Conservation (phyloP, 1,140 invertebrate genomes). For the Colletes latitarsis region DNA sequence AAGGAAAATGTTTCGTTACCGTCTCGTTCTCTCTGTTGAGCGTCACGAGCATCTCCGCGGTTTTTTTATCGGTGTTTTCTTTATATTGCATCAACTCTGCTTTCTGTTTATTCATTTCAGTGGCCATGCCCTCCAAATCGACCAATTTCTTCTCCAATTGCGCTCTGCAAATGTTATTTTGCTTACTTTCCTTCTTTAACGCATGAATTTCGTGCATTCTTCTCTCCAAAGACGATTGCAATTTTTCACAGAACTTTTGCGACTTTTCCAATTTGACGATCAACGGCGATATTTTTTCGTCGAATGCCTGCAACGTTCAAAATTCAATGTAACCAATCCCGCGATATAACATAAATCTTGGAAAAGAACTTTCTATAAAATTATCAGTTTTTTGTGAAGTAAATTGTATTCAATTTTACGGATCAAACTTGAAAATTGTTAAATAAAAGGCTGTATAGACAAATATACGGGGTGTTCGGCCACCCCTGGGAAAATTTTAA, state of each 20-base stretch:
- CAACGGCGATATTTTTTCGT: slow-evolving; percentile 71
- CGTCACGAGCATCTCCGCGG: slow-evolving; percentile 67
- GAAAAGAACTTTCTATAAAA: no score
- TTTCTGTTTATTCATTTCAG: slow-evolving; percentile 81
- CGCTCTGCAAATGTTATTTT: slow-evolving; percentile 67
- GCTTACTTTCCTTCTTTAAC: slow-evolving; percentile 72
- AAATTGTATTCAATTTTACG: no score
- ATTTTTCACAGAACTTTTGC: slow-evolving; percentile 69
- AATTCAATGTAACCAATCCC: background rate
- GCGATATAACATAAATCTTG: background rate
- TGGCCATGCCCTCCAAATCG: slow-evolving; percentile 80
- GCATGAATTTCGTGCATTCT: slow-evolving; percentile 68
- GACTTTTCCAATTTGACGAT: slow-evolving; percentile 72
- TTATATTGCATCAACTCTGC: slow-evolving; percentile 77
- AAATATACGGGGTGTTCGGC: no score
- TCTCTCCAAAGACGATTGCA: slow-evolving; percentile 71
- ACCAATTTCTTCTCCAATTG: slow-evolving; percentile 80
- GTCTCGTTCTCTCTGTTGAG: slow-evolving; percentile 76
- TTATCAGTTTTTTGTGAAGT: no score
- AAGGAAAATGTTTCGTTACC: slow-evolving; percentile 47
- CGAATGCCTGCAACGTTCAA: slow-evolving; percentile 59
- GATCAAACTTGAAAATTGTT: no score
- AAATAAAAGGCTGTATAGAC: no score
- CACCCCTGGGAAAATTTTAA: no score
- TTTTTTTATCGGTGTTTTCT: slow-evolving; percentile 73